Base-by-base conservation (phyloP, 2,113 vertebrate species). In the Bujurquina vittata region DNA sequence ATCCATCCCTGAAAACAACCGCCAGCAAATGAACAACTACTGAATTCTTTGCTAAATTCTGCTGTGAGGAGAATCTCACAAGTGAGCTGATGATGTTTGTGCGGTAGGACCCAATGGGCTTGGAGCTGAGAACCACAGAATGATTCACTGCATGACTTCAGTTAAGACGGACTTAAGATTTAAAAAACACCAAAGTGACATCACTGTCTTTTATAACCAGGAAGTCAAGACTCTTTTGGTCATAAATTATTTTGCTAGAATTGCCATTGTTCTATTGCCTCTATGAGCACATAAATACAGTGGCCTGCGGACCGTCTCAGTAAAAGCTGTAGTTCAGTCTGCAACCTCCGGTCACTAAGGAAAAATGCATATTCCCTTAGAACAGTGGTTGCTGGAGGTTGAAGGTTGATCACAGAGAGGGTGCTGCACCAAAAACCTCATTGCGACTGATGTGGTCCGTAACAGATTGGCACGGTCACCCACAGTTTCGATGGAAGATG, bases 1-100 rank as follows among this genome's bases (percentile, higher is more conserved):
- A 31, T 29, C 15, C 1, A 18, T 5, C n/a, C 31, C 20, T 31
- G 23, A 72, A 52, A 72, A 3, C 43, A 20, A 40, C 0, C 40
- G 4, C 1, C 5, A 49, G 29, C 23, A 0, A 31, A 72, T 1
- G 1, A 31, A 31, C 23, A 23, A 20, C 10, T 26, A 69, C 40
- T 46, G 49, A 33, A 37, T 35, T 35, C 6, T 33, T 33, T 62
- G 40, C 18, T 69, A 31, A 20, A 12, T 2, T 29, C 63, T 49
- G 63, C 49, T 20, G 46, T 9, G 33, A 33, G 33, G 6, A 33
- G 33, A 15, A 46, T 46, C 61, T 65, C 61, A 65, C 14, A 2
- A 65, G 1, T 5, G 62, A 46, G 37, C 17, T 15, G 8, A 67
- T 0, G 35, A 52, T 20, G 63, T 18, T 29, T 49, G 10, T n/a